Base-by-base conservation (phyloP, 1,140 invertebrate genomes). In the Chlorops oryzae region DNA sequence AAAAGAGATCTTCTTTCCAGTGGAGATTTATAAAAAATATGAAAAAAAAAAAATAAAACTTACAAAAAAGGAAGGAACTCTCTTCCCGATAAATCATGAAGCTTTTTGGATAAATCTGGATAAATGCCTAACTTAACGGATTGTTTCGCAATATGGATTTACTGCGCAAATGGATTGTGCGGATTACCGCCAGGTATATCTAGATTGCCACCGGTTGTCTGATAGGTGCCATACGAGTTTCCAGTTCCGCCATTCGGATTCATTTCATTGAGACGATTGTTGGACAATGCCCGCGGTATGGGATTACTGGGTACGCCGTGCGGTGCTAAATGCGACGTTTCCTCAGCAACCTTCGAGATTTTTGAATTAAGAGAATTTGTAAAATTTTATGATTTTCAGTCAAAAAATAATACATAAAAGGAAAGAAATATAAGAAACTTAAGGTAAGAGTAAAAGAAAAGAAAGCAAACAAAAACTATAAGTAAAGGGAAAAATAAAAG, bases 251-350 rank as follows among this genome's bases (percentile, higher is more conserved):
- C 64, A 51, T 72, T 69, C 0, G 65, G 64, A 52, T 68, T 72
- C 56, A 90, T 72, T 60, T 89, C 88, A 57, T 88, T 83, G 23
- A 90, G 76, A 55, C 86, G 80, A 41, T 80, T 84, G 58, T 87
- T 92, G 48, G 92, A 95, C 5, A 94, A 75, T 20, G 91, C 90
- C 48, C 91, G 78, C 1, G 91, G 90, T 61, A 96, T 87, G 1
- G 88, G 90, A 75, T 90, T 91, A 58, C 90, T 90, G n/a, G 93
- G 93, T 17, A 98, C 93, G 6, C 94, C 94, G 65, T 96, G 92
- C 0, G 94, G 94, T 15, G 92, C 93, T 58, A 96, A 77, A 71
- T 94, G 90, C 22, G 82, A 81, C 5, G 86, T 90, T 57, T 89
- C 90, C 63, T 92, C 88, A 2, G 89, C 83, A 21, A 89, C 85